Conservation (phyloP, 2,888 invertebrate genomes). For the Iselma pallidipennis region DNA sequence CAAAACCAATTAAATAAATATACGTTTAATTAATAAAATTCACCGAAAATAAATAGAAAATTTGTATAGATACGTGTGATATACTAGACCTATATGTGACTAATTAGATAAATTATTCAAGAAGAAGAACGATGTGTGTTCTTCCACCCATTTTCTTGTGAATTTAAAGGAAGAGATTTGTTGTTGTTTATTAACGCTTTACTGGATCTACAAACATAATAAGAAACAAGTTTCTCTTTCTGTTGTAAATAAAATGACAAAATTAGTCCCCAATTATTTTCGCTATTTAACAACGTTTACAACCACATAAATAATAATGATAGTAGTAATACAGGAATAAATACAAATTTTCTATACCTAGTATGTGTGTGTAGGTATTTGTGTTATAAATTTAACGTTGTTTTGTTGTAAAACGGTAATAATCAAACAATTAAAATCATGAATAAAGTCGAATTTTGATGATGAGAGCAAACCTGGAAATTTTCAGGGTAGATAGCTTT, state of each 20-base stretch:
- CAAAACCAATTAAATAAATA: neutral
- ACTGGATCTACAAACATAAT: too few species aligned
- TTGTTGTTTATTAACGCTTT: neutral
- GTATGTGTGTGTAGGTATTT: neutral
- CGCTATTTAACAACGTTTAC: neutral
- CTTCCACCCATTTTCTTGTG: neutral
- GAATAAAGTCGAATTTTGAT: neutral
- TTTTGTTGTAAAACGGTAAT: too few species aligned
- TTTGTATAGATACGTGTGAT: conserved; percentile 1
- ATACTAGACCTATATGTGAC: conserved; percentile 11
- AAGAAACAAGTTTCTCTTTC: too few species aligned
- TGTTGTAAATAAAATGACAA: too few species aligned
- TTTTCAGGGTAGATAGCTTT: too few species aligned
- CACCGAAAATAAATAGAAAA: neutral
- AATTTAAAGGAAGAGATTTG: neutral
- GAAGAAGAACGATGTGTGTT: neutral
- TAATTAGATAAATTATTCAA: conserved; percentile 24
- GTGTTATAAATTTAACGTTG: neutral
- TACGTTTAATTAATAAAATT: neutral
- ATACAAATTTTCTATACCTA: neutral
- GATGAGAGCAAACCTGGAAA: neutral
- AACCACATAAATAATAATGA: neutral
- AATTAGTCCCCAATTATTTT: neutral
- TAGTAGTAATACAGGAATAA: neutral
- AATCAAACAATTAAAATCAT: too few species aligned